Evolutionary conservation across 2,113 vertebrate species (phyloP), one percentile per base, ranked within the genome.

Genomic region (Solea solea): DNA sequence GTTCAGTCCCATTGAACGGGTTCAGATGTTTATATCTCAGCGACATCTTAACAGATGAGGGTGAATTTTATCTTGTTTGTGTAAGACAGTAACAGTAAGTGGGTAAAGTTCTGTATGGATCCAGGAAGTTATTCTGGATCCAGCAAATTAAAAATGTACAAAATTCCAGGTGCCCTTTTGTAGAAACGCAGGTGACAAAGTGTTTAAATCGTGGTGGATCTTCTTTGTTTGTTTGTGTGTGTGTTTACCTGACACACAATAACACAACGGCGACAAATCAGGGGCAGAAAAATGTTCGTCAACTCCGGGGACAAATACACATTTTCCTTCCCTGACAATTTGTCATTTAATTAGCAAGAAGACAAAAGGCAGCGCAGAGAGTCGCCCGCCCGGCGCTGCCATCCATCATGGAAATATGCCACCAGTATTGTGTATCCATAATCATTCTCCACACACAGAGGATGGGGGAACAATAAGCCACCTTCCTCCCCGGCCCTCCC

Each of bases 351-450:
- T 88, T 86, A 87, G 62, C 11, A 27, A 56, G 74, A 3, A 12
- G 61, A 78, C 72, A 81, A 87, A 64, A 81, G 5, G 34, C 34
- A 34, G 34, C 34, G 5, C 0, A 81, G 76, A 82, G n/a, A 42
- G 68, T 52, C 66, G 54, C 53, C 70, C 71, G 48, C 49, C 74
- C 12, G 57, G 21, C 65, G 28, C 15, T 11, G 61, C 78, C 69
- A 87, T 89, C 82, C 83, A 89, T 89, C 85, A 87, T 66, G 42
- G 48, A 74, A 84, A 82, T 68, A 69, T 76, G 80, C 71, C 80
- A 72, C 46, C 70, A 14, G 40, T 74, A 65, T 65, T 75, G 64
- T 65, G 61, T 21, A 61, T 80, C 61, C 64, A 70, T 61, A 85
- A 86, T 86, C 74, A 71, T 79, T 61, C 61, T 79, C 66, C 64